Evolutionary conservation across 2,888 invertebrate species (phyloP), one percentile per base, ranked within the genome.

Genomic region (Ornithoptera alexandrae): DNA sequence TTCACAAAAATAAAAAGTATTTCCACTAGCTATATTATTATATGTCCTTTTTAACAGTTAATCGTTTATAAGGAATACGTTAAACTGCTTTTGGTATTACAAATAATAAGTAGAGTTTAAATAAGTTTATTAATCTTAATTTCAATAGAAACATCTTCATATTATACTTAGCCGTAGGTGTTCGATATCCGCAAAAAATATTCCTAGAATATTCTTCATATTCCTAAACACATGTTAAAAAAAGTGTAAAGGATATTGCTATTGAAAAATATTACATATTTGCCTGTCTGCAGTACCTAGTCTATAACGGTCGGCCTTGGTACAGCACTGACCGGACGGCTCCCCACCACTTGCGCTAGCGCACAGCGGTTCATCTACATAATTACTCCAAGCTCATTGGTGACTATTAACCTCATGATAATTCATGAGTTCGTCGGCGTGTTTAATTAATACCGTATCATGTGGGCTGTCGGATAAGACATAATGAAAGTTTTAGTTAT

Each of bases 331-430:
- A 50, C 65, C 69, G 61, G 60, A 68, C 60, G 62, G n/a, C 64
- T 65, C 82, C 86, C 84, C 80, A 82, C 78, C 78, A 75, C 73
- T 61, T 78, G 85, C 84, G 84, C 83, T 73, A 78, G 84, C 86
- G 84, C 87, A 83, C 77, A 78, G 78, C 81, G 80, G 74, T 84
- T 88, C 89, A 91, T 92, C 91, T 92, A 90, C 92, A 92, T 92
- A 92, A 92, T 91, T 88, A 91, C 90, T 89, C 87, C 81, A 84
- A 87, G 89, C 91, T 88, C 91, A 92, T 91, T 92, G 91, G 90
- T 89, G 89, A 91, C 92, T 91, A 89, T 91, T 90, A 91, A 90
- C 87, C 89, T 91, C 86, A 87, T 87, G 87, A 87, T 91, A 90
- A 90, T 88, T 88, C 90, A 86, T 88, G 88, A 85, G 86, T 81